Base-by-base conservation (phyloP, 1,140 invertebrate species). In the Stegodyphus mimosarum region DNA sequence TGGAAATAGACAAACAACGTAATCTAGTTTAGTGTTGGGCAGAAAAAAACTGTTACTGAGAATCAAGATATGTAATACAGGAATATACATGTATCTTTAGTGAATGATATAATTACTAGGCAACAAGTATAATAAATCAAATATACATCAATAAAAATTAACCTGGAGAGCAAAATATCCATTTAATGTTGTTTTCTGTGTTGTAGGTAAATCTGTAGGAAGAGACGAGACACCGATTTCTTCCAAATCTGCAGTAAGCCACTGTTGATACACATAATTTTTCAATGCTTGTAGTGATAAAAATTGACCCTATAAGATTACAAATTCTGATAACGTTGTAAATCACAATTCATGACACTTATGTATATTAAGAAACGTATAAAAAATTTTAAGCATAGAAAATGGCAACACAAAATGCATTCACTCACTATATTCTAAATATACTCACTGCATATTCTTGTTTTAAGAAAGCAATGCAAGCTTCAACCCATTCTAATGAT, bases 161-260 rank as follows among this genome's bases (percentile, higher is more conserved):
- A 93, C 93, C 90, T 94, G 94, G 51, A 94, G 89, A 75, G 91
- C 91, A 89, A 92, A 94, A 87, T 88, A 91, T 48, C 92, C 93
- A 81, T 88, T 89, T 5, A 94, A 88, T 0, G 89, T 89, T 49
- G 88, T 90, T 83, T 90, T 91, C 17, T 90, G 79, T 0, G 53
- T 17, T 15, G 70, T 88, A 0, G 83, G 76, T 49, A 94, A 81
- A 88, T 92, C 91, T 6, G 81, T 87, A 18, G 94, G 94, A 66
- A 95, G 89, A 89, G 91, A 92, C 52, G 90, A 89, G 67, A 90
- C 90, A 74, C 91, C 91, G 86, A 93, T 90, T 88, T 94, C 93
- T 83, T 91, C 88, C 51, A 95, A 90, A 90, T 95, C 93, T 73
- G 92, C 90, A 7, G 93, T 87, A 75, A 93, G 88, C 93, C 93